Percentiles rank a stretch among this genome's conserved stretches.
These are phyloP conservation scores for Takifugu bimaculatus DNA, from an alignment of 2,113 vertebrate genomes.

Conservation along the genomic window DNA sequence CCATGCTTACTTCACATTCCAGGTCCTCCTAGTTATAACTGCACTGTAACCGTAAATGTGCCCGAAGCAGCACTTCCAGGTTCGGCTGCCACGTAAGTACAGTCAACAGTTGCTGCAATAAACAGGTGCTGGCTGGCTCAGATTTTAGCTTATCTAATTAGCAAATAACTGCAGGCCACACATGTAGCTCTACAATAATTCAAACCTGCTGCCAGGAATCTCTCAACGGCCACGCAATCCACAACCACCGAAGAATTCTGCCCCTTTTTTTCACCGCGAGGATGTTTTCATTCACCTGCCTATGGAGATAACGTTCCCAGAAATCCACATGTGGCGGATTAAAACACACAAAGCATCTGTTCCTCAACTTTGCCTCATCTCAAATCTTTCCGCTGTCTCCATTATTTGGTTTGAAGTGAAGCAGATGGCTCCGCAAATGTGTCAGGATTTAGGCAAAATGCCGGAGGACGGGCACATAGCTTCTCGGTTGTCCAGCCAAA, in stretches of 20 bases:
- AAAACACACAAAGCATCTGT: not conserved
- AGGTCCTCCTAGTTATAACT: too few species aligned
- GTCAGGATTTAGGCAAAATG: constrained; percentile 2
- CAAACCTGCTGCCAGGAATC: constrained; percentile 5
- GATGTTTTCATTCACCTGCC: constrained; percentile 3
- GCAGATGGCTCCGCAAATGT: constrained; percentile 2
- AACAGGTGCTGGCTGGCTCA: constrained; percentile 9
- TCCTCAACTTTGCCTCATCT: not conserved
- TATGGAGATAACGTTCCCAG: not conserved
- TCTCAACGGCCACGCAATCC: not conserved
- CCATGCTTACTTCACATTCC: too few species aligned
- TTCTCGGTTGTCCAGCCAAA: constrained; percentile 20
- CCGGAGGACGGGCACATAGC: constrained; percentile 1
- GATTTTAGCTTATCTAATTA: constrained; percentile 6
- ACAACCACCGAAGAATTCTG: not conserved
- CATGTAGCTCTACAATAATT: constrained; percentile 1
- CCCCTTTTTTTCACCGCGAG: not conserved
- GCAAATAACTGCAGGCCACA: constrained; percentile 14
- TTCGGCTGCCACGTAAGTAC: constrained; percentile 21
- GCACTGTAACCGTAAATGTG: constrained; percentile 17
- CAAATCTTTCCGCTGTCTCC: not conserved
- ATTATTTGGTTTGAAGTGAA: not conserved
- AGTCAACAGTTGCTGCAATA: not conserved
- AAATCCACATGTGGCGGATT: not conserved
- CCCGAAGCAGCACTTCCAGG: constrained; percentile 19